Base-by-base conservation (phyloP, 2,797 vertebrate species). In the Champsocephalus gunnari region DNA sequence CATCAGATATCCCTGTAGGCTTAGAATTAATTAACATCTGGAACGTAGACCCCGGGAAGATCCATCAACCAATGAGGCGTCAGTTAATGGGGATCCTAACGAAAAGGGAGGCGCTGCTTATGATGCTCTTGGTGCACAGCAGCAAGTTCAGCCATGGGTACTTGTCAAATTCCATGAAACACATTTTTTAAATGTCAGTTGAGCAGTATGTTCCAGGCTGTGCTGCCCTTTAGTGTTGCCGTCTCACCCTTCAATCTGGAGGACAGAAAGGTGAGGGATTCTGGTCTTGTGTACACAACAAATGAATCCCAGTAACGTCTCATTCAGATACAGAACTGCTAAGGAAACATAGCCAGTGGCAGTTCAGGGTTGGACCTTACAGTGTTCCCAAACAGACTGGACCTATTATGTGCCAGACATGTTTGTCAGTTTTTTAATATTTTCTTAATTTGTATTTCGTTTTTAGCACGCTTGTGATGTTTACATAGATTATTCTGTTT, bases 21-120 rank as follows among this genome's bases (percentile, higher is more conserved):
- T 75, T 14, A n/a, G 24, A 49, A 63, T 81, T 71, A 78, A 76
- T 87, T 76, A 64, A 48, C 59, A 44, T 74, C 57, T 73, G 63
- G 48, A 48, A 19, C 21, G 10, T 51, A 38, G 51, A 51, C 60
- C 51, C 24, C 16, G 0, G 67, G 54, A 74, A 24, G 49, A 70
- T 69, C 62, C 63, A 56, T 64, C 64, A 79, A 59, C 62, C 71
- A 67, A 56, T 72, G 43, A 73, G 60, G 49, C 21, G 0, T 60
- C 68, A 59, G 34, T 66, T 80, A 64, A 68, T 69, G 34, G 56
- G 45, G 60, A 76, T 69, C 62, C 48, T 73, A 74, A 84, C 76
- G 50, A 84, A 63, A 49, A 59, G 2, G 9, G 50, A 19, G 28
- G 55, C 45, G 50, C 14, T 17, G 55, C 45, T 71, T 8, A 34